Percentiles rank a stretch among this genome's conserved stretches.
Conservation (phyloP, 2,888 invertebrate species). For the Lasioglossum marginatum region DNA sequence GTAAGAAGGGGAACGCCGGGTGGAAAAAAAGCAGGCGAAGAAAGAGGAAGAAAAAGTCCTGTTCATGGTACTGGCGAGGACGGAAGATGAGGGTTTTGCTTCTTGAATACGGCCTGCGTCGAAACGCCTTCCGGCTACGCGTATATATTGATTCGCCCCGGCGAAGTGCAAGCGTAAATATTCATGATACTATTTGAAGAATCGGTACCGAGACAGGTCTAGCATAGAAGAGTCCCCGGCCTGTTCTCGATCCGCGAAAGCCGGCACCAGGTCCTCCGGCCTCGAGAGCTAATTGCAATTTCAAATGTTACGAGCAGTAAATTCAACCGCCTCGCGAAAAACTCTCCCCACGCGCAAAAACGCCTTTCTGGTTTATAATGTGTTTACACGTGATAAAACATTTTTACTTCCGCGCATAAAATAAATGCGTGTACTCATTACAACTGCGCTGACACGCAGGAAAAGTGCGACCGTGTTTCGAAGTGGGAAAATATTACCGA, state of each 20-base stretch:
- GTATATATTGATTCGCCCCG: slow-evolving; percentile 76
- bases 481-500: not conserved
- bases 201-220: slow-evolving; percentile 67
- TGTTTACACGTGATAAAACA: not conserved
- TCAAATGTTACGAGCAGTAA: slow-evolving; percentile 42
- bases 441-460: not conserved
- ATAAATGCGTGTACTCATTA: not conserved
- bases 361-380: not conserved
- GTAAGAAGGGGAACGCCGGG: not conserved
- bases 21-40: not conserved
- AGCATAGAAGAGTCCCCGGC: not conserved
- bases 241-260: not conserved
- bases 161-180: slow-evolving; percentile 79
- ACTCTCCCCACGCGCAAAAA: not conserved
- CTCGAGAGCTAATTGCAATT: slow-evolving; percentile 50
- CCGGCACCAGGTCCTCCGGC: not conserved
- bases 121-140: slow-evolving; percentile 48
- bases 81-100: slow-evolving; percentile 13
- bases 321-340: slow-evolving; percentile 23
- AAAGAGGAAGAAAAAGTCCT: slow-evolving; percentile 29
- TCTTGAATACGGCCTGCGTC: slow-evolving; percentile 51
- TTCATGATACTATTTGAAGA: slow-evolving; percentile 80
- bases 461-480: not conserved
- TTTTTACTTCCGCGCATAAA: not conserved
- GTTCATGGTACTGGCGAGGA: slow-evolving; percentile 8